Conservation (phyloP, 2,888 invertebrate genomes). For the Chrysolina oricalcia region DNA sequence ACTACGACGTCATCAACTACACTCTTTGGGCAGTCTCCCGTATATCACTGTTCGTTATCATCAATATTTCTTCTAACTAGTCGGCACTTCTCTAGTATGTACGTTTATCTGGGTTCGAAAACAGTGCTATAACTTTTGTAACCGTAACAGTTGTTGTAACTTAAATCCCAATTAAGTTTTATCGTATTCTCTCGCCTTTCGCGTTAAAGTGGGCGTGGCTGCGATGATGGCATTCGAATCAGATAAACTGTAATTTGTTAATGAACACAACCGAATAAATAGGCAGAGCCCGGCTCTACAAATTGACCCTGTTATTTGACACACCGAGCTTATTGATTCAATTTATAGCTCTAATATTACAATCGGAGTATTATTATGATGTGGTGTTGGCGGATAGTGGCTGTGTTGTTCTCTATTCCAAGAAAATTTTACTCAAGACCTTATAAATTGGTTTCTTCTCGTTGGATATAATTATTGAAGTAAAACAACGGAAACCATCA, state of each 20-base stretch:
- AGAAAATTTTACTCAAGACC: neutral
- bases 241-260: slow-evolving; percentile 31
- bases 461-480: no score
- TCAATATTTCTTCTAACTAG: no score
- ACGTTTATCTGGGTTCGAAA: slow-evolving; percentile 1
- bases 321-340: neutral
- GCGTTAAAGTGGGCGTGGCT: slow-evolving; percentile 5
- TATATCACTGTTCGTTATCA: no score
- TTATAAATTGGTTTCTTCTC: no score
- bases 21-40: no score
- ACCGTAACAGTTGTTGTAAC: slow-evolving; percentile 5
- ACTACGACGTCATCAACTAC: no score
- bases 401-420: neutral
- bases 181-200: slow-evolving; percentile 9
- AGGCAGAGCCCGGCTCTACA: neutral
- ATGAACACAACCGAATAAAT: slow-evolving; percentile 22
- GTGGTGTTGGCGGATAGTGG: neutral
- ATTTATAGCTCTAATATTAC: neutral
- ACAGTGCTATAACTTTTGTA: slow-evolving; percentile 14
- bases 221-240: slow-evolving; percentile 18
- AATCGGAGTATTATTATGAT: neutral
- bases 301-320: slow-evolving; percentile 4
- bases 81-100: neutral
- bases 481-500: no score
- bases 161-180: slow-evolving; percentile 21